Conservation (phyloP, 2,797 vertebrate species). For the Chromobotia macracanthus region DNA sequence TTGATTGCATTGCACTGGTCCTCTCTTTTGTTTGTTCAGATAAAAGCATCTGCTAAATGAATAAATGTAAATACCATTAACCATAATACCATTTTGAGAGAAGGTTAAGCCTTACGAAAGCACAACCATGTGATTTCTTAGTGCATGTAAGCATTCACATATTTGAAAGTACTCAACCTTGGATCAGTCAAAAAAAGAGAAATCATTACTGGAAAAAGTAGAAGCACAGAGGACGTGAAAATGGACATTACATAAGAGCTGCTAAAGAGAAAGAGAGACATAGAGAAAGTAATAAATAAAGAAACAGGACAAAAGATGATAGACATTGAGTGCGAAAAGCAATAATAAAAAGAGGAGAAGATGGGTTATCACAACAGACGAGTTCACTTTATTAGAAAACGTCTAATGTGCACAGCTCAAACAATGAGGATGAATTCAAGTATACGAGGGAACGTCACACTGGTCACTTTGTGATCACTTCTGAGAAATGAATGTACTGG, state of each 20-base stretch:
- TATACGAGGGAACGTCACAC: not conserved
- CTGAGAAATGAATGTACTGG: not conserved
- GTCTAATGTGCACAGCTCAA: not conserved
- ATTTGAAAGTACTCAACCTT: not conserved
- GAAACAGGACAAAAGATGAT: not conserved
- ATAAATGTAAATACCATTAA: not conserved
- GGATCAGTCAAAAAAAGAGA: not conserved
- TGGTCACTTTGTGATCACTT: slow-evolving; percentile 17
- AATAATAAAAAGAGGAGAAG: not conserved
- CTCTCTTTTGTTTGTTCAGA: not conserved
- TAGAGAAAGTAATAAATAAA: not conserved
- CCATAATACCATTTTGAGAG: not conserved
- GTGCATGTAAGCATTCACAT: not conserved
- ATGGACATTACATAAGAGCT: not conserved
- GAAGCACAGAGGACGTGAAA: not conserved
- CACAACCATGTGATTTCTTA: not conserved
- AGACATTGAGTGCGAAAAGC: not conserved
- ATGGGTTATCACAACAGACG: not conserved
- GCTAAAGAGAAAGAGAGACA: not conserved
- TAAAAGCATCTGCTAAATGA: not conserved
- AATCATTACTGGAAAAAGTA: not conserved
- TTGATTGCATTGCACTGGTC: not conserved
- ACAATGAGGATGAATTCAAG: not conserved
- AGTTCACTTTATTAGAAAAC: not conserved
- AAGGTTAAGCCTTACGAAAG: not conserved